A percentile compares a stretch with the other conserved stretches of the same genome.
Evolutionary conservation across 2,888 invertebrate species (phyloP).

Genomic region (Pammene aurita): DNA sequence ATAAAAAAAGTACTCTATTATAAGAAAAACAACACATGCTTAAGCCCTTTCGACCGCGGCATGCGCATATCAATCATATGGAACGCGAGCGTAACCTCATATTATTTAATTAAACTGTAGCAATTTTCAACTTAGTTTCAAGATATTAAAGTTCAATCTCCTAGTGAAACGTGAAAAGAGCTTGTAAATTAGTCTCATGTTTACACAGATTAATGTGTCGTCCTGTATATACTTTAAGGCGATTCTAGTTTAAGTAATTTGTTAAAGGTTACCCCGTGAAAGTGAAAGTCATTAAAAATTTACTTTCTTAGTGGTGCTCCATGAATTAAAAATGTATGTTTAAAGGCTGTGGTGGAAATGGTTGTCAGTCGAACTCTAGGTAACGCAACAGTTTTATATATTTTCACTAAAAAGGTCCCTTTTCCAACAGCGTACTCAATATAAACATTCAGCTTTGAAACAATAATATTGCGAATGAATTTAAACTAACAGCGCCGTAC

Average conservation of each 20-base stretch:
- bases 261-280: not conserved
- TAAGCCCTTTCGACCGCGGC: not conserved
- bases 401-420: not conserved
- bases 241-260: not conserved
- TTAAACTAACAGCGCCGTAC: not conserved
- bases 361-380: too few relatives aligned
- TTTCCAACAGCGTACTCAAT: not conserved
- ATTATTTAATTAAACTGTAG: not conserved
- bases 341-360: too few relatives aligned
- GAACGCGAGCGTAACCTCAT: not conserved
- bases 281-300: too few relatives aligned
- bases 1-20: not conserved
- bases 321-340: too few relatives aligned
- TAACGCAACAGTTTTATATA: too few relatives aligned
- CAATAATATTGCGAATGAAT: slow-evolving; percentile 2
- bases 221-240: not conserved
- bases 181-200: not conserved
- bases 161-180: not conserved
- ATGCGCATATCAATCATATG: slow-evolving; percentile 17
- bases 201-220: not conserved
- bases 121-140: not conserved
- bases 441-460: not conserved
- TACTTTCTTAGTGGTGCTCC: too few relatives aligned
- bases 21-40: not conserved
- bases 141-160: not conserved